Base-by-base conservation (phyloP, 2,888 invertebrate genomes). In the Cremastobaeus sp. region DNA sequence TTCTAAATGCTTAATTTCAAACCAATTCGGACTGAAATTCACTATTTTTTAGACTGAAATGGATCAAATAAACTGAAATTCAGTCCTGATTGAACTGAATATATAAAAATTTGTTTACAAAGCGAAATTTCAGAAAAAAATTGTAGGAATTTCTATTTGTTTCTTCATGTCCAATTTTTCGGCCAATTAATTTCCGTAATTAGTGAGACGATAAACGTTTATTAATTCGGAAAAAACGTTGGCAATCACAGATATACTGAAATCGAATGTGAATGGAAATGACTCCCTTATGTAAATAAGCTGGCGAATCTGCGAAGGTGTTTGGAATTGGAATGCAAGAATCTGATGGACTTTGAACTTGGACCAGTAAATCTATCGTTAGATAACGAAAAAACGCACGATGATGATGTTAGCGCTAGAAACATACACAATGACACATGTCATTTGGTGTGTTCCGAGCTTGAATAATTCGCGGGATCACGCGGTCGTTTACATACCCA, bases 401-500 rank as follows among this genome's bases (percentile, higher is more conserved):
- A 57, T 54, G 50, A 72, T 41, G 59, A 48, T 41, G 65, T 57
- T 25, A 20, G 12, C 32, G 50, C 25, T 35, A 30, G 45, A 20
- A 12, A 32, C 48, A 55, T 73, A 50, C 66, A 66, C 66, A 60
- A 66, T 62, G 60, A 70, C 55, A 55, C 66, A n/a, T n/a, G n/a
- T n/a, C n/a, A n/a, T n/a, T n/a, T n/a, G n/a, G n/a, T n/a, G n/a
- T n/a, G n/a, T n/a, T n/a, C n/a, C n/a, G n/a, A n/a, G n/a, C 57
- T 57, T 48, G 70, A 74, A 66, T 74, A 74, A 66, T 70, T 55
- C 64, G 59, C 50, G 39, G 34, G 65, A 74, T 68, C 62, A 72
- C 41, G 57, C 65, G 69, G 70, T 76, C 72, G 73, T 76, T 76
- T 68, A 68, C 73, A 73, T 71, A 77, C 57, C 64, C 73, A 62